Conservation (phyloP, 1,140 invertebrate genomes). For the Drosophila baimaii region DNA sequence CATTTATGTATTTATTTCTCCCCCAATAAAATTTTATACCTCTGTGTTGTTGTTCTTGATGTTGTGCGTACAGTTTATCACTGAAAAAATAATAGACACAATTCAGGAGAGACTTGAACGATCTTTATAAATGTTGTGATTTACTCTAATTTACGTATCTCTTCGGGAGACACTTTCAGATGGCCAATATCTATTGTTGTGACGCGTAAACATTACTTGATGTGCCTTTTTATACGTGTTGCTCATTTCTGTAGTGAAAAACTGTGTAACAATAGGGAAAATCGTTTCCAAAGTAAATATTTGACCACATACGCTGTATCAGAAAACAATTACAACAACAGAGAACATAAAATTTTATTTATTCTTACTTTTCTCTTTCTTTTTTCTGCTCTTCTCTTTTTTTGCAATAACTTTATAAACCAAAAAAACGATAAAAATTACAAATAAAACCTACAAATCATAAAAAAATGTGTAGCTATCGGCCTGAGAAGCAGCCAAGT, state of each 20-base stretch:
- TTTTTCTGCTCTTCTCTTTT: slow-evolving; percentile 77
- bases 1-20: slow-evolving; percentile 30
- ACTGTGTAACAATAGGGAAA: slow-evolving; percentile 58
- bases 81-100: slow-evolving; percentile 42
- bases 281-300: slow-evolving; percentile 51
- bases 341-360: slow-evolving; percentile 79
- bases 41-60: slow-evolving; percentile 79
- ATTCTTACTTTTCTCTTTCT: slow-evolving; percentile 80
- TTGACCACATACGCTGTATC: slow-evolving; percentile 20
- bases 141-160: slow-evolving; percentile 34
- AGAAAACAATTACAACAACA: slow-evolving; percentile 65
- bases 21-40: slow-evolving; percentile 69
- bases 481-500: slow-evolving; percentile 51
- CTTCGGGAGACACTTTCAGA: slow-evolving; percentile 12
- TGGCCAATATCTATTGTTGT: slow-evolving; percentile 56
- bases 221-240: slow-evolving; percentile 64
- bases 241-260: slow-evolving; percentile 61
- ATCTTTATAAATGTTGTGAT: slow-evolving; percentile 64
- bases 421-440: slow-evolving; percentile 25
- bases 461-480: slow-evolving; percentile 49
- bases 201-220: slow-evolving; percentile 66
- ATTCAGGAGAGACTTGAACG: slow-evolving; percentile 19
- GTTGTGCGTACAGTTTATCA: slow-evolving; percentile 66
- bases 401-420: slow-evolving; percentile 52
- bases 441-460: slow-evolving; percentile 19